Conservation (phyloP, 2,888 invertebrate species). For the Byasa hedistus region DNA sequence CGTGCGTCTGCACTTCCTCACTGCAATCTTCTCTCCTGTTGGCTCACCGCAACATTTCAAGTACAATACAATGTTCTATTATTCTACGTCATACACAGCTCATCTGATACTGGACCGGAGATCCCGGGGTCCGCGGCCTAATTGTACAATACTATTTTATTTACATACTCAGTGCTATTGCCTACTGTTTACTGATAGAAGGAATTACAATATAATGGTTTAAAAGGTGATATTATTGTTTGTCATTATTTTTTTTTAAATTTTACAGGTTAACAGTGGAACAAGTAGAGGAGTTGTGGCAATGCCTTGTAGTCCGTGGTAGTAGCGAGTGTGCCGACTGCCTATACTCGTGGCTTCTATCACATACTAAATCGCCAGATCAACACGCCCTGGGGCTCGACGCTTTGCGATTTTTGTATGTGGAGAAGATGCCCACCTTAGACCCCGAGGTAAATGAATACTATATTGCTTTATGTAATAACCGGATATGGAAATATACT, state of each 20-base stretch:
- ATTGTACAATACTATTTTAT: too few species aligned
- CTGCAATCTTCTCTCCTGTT: slow-evolving; percentile 93
- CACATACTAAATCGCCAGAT: slow-evolving; percentile 94
- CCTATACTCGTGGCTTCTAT: slow-evolving; percentile 94
- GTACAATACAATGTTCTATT: slow-evolving; percentile 51
- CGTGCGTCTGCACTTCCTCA: slow-evolving; percentile 93
- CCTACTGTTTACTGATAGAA: background rate
- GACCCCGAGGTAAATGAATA: slow-evolving; percentile 83
- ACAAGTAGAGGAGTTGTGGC: slow-evolving; percentile 95
- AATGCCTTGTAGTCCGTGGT: slow-evolving; percentile 87
- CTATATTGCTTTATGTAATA: too few species aligned
- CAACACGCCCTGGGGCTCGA: slow-evolving; percentile 94
- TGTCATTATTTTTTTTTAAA: background rate
- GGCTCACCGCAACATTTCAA: slow-evolving; percentile 94
- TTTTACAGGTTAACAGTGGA: slow-evolving; percentile 85
- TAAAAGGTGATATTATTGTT: background rate
- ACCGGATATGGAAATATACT: too few species aligned
- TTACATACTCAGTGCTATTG: too few species aligned
- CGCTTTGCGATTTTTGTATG: slow-evolving; percentile 91
- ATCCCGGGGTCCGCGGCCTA: too few species aligned
- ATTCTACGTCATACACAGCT: too few species aligned
- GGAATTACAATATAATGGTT: background rate
- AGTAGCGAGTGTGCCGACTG: slow-evolving; percentile 94
- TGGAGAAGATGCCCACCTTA: slow-evolving; percentile 92
- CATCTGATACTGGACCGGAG: too few species aligned